Evolutionary conservation across 2,113 vertebrate genomes (phyloP), one percentile per base, ranked within the genome.

Genomic region (Zosterops japonicus): DNA sequence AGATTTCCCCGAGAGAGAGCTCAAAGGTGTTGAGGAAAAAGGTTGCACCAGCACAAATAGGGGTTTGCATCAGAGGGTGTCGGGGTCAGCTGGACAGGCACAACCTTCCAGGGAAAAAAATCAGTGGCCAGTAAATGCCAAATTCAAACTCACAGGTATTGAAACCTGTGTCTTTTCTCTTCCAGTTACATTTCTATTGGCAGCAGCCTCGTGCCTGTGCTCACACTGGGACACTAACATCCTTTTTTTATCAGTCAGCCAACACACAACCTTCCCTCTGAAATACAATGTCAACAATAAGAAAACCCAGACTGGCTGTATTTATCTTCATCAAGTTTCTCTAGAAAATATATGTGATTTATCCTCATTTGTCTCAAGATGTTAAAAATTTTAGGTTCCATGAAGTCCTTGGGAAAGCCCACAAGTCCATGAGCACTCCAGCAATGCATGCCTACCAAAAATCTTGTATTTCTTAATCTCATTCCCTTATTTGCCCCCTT

Each of bases 11-110:
- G 57, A n/a, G 36, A 75, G 35, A 56, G 19, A 90, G 29, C 10
- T 2, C 52, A 61, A 59, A 87, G 24, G 7, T 46, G 20, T 28
- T n/a, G 42, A 83, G 27, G 55, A 14, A 61, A 33, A 76, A 60
- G 10, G 19, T 46, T 55, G 25, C n/a, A 24, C 22, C 2, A 6
- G 49, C 50, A 63, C 20, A 63, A 79, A 71, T 2, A 31, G 21
- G 10, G 25, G 27, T 88, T 90, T 90, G 46, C 21, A 71, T 87
- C 60, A 52, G 46, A 72, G 55, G 70, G 13, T 8, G 5, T 16
- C 5, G 1, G 3, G 2, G 65, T 12, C 3, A 5, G 25, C 12
- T 1, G 1, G 50, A 3, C 61, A 44, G 47, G 53, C 13, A 46
- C 33, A 77, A 12, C 11, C 12, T 74, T 69, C 27, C 50, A 67